Base-by-base conservation (phyloP, 1,140 invertebrate genomes). In the Ephestia elutella region DNA sequence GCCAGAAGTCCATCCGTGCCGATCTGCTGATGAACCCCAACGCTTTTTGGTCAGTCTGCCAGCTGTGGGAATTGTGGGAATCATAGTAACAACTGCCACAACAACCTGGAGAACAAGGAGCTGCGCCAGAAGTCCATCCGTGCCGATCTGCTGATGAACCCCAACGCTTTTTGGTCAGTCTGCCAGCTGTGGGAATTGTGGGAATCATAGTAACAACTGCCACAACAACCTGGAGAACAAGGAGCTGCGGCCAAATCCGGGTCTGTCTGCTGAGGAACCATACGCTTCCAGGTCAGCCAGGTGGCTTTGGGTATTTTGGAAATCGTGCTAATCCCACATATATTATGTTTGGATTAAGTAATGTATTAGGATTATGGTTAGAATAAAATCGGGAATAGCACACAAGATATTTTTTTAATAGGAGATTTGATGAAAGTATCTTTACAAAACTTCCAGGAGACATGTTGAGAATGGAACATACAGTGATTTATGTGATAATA, bases 191-290 rank as follows among this genome's bases (percentile, higher is more conserved):
- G n/a, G n/a, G n/a, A n/a, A n/a, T n/a, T n/a, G n/a, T n/a, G n/a
- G n/a, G n/a, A n/a, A n/a, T n/a, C n/a, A n/a, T n/a, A n/a, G 98
- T 86, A 96, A 94, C 80, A 98, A 98, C 88, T 99, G 99, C 87
- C 97, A 93, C 63, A 99, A 99, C 78, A 99, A 99, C 90, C 89
- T 99, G 48, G 94, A 97, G 38, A 96, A 99, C 81, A 98, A 99
- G 86, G 97, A 98, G 72, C 95, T 99, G 68, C 87, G 99, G 50
- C 96, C 98, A 77, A 93, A 98, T 99, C 38, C 95, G 96, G 71
- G 94, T 94, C 9, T 98, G 97, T 74, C 89, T 99, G 15, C 97
- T 99, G 66, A 90, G 98, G 65, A 99, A 99, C 90, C 97, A 97
- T 57, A 91, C 49, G 85, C 85, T 15, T 87, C 86, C 53, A 86